Evolutionary conservation across 2,797 vertebrate species (phyloP), one percentile per base, ranked within the genome.

Genomic region (Geotrypetes seraphini): DNA sequence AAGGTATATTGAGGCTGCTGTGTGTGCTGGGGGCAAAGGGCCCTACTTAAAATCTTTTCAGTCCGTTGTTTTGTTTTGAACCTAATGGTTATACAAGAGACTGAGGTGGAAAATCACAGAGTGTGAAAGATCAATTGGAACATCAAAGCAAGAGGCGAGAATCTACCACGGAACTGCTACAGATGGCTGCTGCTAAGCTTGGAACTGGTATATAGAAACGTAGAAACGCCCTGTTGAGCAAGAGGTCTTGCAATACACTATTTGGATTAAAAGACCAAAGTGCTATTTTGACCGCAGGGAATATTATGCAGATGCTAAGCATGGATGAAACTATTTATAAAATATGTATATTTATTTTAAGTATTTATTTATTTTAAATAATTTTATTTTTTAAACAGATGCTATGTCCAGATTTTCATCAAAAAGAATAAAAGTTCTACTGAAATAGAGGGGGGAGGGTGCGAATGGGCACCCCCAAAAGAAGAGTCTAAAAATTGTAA

Each of bases 321-420:
- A 84, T 85, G 79, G 80, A 85, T 79, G 83, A 84, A 86, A 87
- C 80, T 99, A 99, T 99, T 97, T 99, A 99, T 96, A 76, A 97
- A 86, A 91, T 91, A 87, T 93, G 97, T 88, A 79, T 97, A 97
- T 99, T 97, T 99, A 97, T 97, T 98, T 96, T 97, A 89, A 89
- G 91, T 97, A 96, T 98, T 96, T 97, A 98, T 98, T 98, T 98
- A 99, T 99, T 98, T 89, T 87, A 89, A 91, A 78, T 87, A 90
- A 86, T 91, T 86, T 96, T 96, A 97, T 98, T 97, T 98, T 92
- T n/a, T 95, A 90, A 94, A 96, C 60, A 82, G 73, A 77, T 78
- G 66, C 63, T 78, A 78, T 83, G 73, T 73, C 67, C 70, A 48
- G 69, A 92, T 89, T 91, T 92, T 89, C 84, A 88, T 86, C 76